Evolutionary conservation across 2,113 vertebrate species (phyloP), one percentile per base, ranked within the genome.

Genomic region (Albula goreensis): DNA sequence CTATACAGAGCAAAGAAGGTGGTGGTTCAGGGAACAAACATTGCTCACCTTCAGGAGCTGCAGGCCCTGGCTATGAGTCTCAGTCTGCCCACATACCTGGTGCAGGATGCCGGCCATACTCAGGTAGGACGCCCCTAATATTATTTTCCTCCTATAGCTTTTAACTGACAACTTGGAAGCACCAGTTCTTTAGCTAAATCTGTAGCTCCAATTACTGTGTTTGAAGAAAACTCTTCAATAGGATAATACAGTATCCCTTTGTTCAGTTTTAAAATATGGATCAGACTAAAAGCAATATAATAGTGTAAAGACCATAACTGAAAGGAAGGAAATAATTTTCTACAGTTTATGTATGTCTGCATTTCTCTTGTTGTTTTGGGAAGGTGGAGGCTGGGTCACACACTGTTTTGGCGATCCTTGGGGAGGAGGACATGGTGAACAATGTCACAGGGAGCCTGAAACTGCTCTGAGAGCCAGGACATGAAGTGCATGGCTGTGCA

Each of bases 401-500:
- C 86, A 97, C 96, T 0, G 94, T 97, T 48, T 88, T 97, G 87
- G 95, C 95, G 89, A 93, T 97, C 78, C 94, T 97, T 85, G 96
- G 96, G 4, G 96, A 96, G 85, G 96, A 96, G 80, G 95, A 96
- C 83, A 94, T 95, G 89, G 96, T 96, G 81, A 96, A 96, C 90
- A 95, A 95, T 53, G 96, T 96, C 84, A 96, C 95, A 9, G 96
- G 96, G 81, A 96, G 94, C 89, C 93, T 97, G 84, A 96, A 96
- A 91, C 92, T 96, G 89, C 94, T 96, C 83, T 96, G 89, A 91
- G 92, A 77, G 86, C 31, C 51, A 82, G 25, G 19, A 78, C 82
- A 80, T 9, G 84, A 89, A 78, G 51, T 82, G 10, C 88, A 90
- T 81, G 88, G 51, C 88, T 89, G 84, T 91, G 90, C 91, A 86